phyloP scores from a whole-genome alignment of 1,140 invertebrate species.

The Reticulitermes speratus region DNA sequence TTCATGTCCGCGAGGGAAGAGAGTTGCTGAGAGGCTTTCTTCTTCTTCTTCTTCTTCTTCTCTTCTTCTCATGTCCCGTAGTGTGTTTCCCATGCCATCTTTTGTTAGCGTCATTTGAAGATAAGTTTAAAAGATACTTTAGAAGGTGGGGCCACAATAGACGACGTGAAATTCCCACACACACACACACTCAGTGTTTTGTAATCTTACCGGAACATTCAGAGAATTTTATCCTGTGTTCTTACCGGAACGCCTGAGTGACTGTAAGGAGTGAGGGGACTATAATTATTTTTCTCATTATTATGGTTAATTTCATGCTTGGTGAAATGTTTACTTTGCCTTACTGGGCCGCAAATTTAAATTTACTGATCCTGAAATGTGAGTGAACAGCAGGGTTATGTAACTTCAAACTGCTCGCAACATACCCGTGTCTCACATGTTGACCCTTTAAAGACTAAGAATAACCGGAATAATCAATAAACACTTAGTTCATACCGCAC shows the following conservation, averaged over 20 bases:
- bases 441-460: too few relatives aligned
- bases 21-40: too few relatives aligned
- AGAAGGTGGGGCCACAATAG: not conserved
- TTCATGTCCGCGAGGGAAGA: not conserved
- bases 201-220: not conserved
- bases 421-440: not conserved
- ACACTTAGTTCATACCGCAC: too few relatives aligned
- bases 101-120: not conserved
- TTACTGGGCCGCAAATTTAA: not conserved
- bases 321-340: not conserved
- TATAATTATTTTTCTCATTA: not conserved
- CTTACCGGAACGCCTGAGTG: not conserved
- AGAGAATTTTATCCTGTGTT: not conserved
- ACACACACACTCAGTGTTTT: not conserved
- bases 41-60: too few relatives aligned
- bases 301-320: conserved; percentile 13
- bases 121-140: not conserved
- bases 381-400: not conserved
- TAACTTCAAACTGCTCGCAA: not conserved
- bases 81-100: not conserved
- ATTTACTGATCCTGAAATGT: not conserved
- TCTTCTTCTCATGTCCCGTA: too few relatives aligned
- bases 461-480: too few relatives aligned
- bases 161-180: conserved; percentile 9
- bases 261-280: not conserved